Percentiles rank a stretch among this genome's conserved stretches.
These are phyloP conservation scores for Allobates femoralis DNA, from an alignment of 2,797 vertebrate genomes.

Conservation along the genomic window DNA sequence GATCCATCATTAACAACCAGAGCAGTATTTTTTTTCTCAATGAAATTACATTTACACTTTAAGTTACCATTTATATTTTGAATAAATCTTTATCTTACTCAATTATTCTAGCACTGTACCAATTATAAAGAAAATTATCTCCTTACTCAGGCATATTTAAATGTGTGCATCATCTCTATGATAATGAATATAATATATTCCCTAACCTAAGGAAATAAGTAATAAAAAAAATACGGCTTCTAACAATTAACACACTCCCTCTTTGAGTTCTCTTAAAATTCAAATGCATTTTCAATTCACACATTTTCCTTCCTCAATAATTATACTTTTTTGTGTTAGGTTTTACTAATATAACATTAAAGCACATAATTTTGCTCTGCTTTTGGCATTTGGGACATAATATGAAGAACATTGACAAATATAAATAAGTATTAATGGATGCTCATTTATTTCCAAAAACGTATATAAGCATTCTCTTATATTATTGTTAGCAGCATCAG, in stretches of 20 bases:
- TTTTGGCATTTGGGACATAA: background rate
- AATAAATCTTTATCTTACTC: background rate
- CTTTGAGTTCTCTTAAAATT: background rate
- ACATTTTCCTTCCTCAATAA: background rate
- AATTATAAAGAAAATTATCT: background rate
- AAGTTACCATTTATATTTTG: background rate
- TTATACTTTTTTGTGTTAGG: constrained; percentile 2
- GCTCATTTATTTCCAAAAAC: background rate
- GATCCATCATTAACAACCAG: no score
- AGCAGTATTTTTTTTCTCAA: no score
- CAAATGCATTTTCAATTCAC: background rate
- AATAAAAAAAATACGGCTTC: background rate
- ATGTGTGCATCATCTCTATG: background rate
- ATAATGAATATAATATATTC: background rate
- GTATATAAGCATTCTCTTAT: no score
- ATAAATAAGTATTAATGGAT: background rate
- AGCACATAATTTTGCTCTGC: background rate
- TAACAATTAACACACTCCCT: background rate
- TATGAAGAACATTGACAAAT: background rate
- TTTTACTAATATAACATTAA: background rate
- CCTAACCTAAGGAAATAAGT: background rate
- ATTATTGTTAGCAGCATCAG: no score
- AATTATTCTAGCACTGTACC: background rate
- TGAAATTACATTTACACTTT: no score
- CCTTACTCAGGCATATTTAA: background rate